These are phyloP conservation scores for Pteropus rufus DNA, from an alignment of 2,797 vertebrate species.

Conservation along the genomic window DNA sequence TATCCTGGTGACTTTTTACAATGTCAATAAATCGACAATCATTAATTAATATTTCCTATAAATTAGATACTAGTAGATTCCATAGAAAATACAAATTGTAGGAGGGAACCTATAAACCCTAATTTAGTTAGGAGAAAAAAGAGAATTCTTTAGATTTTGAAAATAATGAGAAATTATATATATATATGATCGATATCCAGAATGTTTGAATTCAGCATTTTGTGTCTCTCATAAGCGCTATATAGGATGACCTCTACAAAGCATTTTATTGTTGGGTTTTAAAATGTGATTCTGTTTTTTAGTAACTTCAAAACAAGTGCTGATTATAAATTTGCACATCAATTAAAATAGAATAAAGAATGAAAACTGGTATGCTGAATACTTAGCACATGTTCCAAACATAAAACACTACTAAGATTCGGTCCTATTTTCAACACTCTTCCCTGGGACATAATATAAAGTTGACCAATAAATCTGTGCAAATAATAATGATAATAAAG, in stretches of 20 bases:
- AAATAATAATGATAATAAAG: not conserved
- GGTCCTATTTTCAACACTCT: not conserved
- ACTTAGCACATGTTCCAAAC: not conserved
- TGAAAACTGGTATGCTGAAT: not conserved
- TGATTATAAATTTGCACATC: not conserved
- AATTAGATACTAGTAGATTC: not conserved
- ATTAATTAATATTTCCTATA: not conserved
- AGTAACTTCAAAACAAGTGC: not conserved
- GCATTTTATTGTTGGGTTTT: not conserved
- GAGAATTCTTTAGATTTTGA: not conserved
- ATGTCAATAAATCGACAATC: not conserved
- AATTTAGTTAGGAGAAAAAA: not conserved
- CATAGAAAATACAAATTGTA: not conserved
- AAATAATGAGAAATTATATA: not conserved
- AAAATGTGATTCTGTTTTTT: not conserved
- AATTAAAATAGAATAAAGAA: not conserved
- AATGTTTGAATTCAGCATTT: not conserved
- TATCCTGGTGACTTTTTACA: not conserved
- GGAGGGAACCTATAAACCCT: not conserved
- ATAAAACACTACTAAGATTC: not conserved
- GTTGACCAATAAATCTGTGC: not conserved
- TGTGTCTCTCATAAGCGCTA: not conserved
- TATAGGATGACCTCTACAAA: not conserved
- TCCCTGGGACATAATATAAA: not conserved
- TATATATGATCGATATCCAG: not conserved